Percentiles rank a stretch among this genome's conserved stretches.
phyloP scores from a whole-genome alignment of 1,140 invertebrate species.

The Pseudomyrmex pallidus region DNA sequence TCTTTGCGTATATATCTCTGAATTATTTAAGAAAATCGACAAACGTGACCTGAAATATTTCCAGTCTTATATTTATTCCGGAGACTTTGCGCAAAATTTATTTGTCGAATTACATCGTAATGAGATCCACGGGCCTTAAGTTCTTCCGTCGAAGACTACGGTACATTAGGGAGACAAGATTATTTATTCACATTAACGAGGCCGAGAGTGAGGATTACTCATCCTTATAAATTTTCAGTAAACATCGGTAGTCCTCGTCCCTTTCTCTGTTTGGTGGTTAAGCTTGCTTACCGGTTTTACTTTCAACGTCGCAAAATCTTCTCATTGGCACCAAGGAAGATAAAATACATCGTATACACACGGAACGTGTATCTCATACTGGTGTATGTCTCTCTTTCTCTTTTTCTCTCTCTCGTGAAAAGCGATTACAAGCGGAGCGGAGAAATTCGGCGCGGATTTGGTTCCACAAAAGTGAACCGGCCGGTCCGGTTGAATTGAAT shows the following conservation, averaged over 20 bases:
- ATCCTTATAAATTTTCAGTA: not conserved
- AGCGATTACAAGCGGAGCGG: not conserved
- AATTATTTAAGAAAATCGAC: no score
- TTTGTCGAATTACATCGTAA: no score
- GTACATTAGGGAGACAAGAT: not conserved
- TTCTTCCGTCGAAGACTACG: not conserved
- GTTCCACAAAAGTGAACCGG: conserved; percentile 29
- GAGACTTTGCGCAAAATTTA: no score
- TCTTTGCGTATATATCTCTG: no score
- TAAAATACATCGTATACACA: conserved; percentile 19
- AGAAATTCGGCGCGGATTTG: conserved; percentile 10
- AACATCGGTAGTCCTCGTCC: conserved; percentile 10
- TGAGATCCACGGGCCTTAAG: no score
- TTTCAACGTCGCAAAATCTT: not conserved
- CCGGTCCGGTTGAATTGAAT: conserved; percentile 43
- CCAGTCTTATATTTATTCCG: no score
- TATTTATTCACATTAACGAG: not conserved
- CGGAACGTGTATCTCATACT: not conserved
- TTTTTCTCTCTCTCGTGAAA: not conserved
- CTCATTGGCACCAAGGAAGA: not conserved
- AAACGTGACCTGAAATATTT: no score
- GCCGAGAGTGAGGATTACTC: not conserved
- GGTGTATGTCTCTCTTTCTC: not conserved
- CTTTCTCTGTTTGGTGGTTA: not conserved
- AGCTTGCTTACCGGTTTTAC: not conserved